Conservation (phyloP, 2,888 invertebrate genomes). For the Mantis religiosa region DNA sequence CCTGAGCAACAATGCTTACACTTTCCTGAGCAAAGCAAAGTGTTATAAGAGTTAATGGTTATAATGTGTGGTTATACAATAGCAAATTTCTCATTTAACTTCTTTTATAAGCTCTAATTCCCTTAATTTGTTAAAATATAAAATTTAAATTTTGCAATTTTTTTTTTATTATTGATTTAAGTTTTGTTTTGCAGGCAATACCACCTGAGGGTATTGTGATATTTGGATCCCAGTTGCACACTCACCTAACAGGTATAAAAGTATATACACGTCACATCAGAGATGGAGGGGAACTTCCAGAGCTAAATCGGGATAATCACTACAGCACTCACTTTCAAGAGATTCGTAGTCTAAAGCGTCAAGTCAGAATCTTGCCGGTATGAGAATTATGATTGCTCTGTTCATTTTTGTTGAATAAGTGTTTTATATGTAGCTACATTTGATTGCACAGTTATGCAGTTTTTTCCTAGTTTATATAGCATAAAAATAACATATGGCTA, state of each 20-base stretch:
- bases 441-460: too few relatives aligned
- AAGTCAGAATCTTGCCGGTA: conserved; percentile 80
- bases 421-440: background rate
- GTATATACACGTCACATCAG: conserved; percentile 84
- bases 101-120: too few relatives aligned
- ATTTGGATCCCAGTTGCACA: conserved; percentile 96
- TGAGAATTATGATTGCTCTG: conserved; percentile 36
- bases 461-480: too few relatives aligned
- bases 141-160: too few relatives aligned
- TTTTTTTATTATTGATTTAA: background rate
- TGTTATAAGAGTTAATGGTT: too few relatives aligned
- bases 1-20: too few relatives aligned
- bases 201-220: conserved; percentile 81
- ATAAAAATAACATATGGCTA: too few relatives aligned
- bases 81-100: too few relatives aligned
- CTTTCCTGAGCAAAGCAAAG: too few relatives aligned
- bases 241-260: conserved; percentile 84
- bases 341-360: conserved; percentile 76
- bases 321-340: conserved; percentile 97
- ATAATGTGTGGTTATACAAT: too few relatives aligned
- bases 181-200: conserved; percentile 56
- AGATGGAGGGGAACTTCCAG: conserved; percentile 73
- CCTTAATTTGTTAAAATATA: too few relatives aligned
- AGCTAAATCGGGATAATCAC: conserved; percentile 88
- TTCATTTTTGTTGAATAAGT: background rate